Evolutionary conservation across 2,113 vertebrate species (phyloP).

Genomic region (Pundamilia nyererei): DNA sequence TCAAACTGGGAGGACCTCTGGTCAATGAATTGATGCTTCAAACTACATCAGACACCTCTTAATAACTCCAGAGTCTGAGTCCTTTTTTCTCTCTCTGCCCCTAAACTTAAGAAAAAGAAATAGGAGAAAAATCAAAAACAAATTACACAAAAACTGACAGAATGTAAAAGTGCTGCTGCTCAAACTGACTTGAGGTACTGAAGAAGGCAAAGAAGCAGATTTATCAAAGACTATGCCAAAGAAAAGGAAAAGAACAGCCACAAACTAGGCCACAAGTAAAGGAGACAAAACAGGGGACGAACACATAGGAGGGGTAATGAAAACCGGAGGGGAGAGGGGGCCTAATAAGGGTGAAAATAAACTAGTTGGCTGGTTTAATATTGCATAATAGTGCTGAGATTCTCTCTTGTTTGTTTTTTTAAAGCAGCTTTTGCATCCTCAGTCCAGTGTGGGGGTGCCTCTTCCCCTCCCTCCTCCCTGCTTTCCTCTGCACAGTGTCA

Average conservation of each 20-base stretch:
- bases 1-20: slow-evolving; percentile 1
- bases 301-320: slow-evolving; percentile 29
- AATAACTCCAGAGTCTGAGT: neutral
- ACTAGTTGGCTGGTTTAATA: slow-evolving; percentile 97
- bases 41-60: neutral
- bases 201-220: slow-evolving; percentile 53
- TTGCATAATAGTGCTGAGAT: slow-evolving; percentile 98
- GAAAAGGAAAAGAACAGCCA: slow-evolving; percentile 56
- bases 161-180: slow-evolving; percentile 90
- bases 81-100: neutral
- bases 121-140: neutral
- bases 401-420: slow-evolving; percentile 43
- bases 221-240: neutral
- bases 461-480: slow-evolving; percentile 61
- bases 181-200: slow-evolving; percentile 65
- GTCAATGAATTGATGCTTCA: neutral
- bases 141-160: slow-evolving; percentile 49
- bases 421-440: slow-evolving; percentile 70
- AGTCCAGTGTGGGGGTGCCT: slow-evolving; percentile 61
- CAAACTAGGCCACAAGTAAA: slow-evolving; percentile 14
- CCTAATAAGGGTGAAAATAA: slow-evolving; percentile 45
- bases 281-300: neutral
- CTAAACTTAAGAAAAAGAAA: neutral
- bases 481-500: slow-evolving; percentile 80
- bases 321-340: slow-evolving; percentile 62